Conservation (phyloP, 1,140 invertebrate genomes). For the Pogonomyrmex barbatus region DNA sequence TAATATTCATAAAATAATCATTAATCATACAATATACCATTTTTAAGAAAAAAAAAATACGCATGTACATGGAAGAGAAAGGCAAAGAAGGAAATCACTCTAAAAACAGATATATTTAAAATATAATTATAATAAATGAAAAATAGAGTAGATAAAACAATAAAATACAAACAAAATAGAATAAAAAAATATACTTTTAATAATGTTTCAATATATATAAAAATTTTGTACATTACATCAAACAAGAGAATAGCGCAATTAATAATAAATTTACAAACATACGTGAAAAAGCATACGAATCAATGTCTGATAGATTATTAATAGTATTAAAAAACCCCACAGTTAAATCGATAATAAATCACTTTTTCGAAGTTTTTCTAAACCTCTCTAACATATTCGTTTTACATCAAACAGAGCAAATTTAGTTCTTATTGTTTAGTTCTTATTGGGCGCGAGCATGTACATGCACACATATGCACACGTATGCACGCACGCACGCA, state of each 20-base stretch:
- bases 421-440: background rate
- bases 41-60: too few relatives aligned
- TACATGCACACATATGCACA: background rate
- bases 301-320: too few relatives aligned
- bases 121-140: background rate
- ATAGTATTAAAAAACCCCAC: too few relatives aligned
- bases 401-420: background rate
- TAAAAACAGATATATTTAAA: too few relatives aligned
- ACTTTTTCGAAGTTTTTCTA: slow-evolving; percentile 7
- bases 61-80: too few relatives aligned
- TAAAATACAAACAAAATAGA: background rate
- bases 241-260: background rate
- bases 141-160: background rate
- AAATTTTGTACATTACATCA: background rate
- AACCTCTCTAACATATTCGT: background rate
- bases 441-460: background rate
- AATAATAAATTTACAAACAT: background rate
- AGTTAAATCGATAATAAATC: slow-evolving; percentile 2
- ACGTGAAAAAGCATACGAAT: too few relatives aligned
- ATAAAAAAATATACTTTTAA: background rate
- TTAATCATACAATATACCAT: too few relatives aligned
- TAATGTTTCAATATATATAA: too few relatives aligned
- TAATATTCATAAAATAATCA: too few relatives aligned
- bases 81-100: too few relatives aligned
- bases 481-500: too few relatives aligned